These are phyloP conservation scores for Microcebus jonahi DNA, from an alignment of 2,113 vertebrate species.

Conservation along the genomic window DNA sequence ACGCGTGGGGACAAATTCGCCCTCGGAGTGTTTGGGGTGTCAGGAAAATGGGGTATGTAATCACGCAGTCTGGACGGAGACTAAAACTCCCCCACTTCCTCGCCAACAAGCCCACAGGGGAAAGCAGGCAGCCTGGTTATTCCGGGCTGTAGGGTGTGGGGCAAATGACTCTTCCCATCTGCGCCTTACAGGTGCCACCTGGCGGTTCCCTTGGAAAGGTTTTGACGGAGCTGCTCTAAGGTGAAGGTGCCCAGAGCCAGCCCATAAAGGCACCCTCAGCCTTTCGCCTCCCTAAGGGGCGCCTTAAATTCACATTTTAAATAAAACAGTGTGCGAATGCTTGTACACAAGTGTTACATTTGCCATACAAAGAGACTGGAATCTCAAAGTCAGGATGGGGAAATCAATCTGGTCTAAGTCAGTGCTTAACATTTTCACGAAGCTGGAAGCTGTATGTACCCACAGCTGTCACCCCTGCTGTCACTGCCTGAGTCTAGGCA, in stretches of 20 bases:
- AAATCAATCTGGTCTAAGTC: slow-evolving; percentile 45
- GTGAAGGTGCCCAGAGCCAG: background rate
- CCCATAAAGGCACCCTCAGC: background rate
- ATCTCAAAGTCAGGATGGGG: background rate
- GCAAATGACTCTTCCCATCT: slow-evolving; percentile 14
- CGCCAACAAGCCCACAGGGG: background rate
- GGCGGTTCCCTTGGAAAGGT: slow-evolving; percentile 53
- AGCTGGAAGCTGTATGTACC: background rate
- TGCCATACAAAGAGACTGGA: background rate
- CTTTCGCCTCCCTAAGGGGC: background rate
- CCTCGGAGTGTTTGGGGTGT: slow-evolving; percentile 32
- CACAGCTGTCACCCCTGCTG: slow-evolving; percentile 50
- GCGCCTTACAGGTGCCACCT: slow-evolving; percentile 80
- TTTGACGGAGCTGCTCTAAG: background rate
- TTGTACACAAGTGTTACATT: background rate
- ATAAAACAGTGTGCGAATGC: background rate
- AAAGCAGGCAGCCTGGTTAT: slow-evolving; percentile 26
- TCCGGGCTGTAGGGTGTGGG: slow-evolving; percentile 53
- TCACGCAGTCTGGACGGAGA: slow-evolving; percentile 30
- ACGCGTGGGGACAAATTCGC: background rate
- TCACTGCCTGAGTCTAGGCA: slow-evolving; percentile 20
- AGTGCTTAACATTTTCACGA: background rate
- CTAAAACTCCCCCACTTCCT: slow-evolving; percentile 55
- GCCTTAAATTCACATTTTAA: slow-evolving; percentile 13
- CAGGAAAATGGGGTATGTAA: slow-evolving; percentile 40